Conservation (phyloP, 64 coral and sea anemone genomes). For the Montipora sp. region DNA sequence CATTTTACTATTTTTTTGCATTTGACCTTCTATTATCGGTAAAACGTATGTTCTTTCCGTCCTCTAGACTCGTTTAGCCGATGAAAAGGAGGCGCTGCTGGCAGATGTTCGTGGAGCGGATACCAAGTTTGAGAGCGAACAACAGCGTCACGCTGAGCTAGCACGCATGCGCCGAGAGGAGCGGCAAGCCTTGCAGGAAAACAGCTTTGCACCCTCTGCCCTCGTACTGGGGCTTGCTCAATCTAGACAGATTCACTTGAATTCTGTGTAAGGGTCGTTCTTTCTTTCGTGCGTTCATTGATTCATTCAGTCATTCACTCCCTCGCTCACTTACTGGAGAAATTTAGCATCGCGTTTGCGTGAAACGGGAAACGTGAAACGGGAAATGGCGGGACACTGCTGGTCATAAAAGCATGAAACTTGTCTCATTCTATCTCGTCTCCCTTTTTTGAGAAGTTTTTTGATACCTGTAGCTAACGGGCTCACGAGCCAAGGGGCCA, state of each 20-base stretch:
- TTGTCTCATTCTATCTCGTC: too few relatives aligned
- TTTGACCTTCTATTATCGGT: background rate
- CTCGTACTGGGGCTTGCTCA: slow-evolving; percentile 83
- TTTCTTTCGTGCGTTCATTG: too few relatives aligned
- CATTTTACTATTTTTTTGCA: background rate
- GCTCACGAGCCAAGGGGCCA: too few relatives aligned
- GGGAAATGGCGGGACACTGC: too few relatives aligned
- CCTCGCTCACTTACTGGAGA: too few relatives aligned
- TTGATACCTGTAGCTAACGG: too few relatives aligned
- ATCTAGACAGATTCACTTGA: slow-evolving; percentile 84
- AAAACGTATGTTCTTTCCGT: background rate
- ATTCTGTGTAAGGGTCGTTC: slow-evolving; percentile 67
- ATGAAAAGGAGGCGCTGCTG: slow-evolving; percentile 77
- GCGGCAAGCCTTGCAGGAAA: slow-evolving; percentile 81
- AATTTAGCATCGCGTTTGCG: too few relatives aligned
- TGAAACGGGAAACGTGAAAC: too few relatives aligned
- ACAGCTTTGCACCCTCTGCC: slow-evolving; percentile 78
- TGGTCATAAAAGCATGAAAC: too few relatives aligned
- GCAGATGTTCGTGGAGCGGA: slow-evolving; percentile 72
- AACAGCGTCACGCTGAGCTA: slow-evolving; percentile 76
- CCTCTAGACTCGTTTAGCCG: slow-evolving; percentile 79
- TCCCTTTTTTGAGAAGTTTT: too few relatives aligned
- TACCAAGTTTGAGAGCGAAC: slow-evolving; percentile 69
- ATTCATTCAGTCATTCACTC: too few relatives aligned
- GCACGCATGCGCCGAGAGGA: slow-evolving; percentile 85